A percentile compares a stretch with the other conserved stretches of the same genome.
These are phyloP conservation scores for Pao palembangensis DNA, from an alignment of 2,113 vertebrate genomes.

Conservation along the genomic window DNA sequence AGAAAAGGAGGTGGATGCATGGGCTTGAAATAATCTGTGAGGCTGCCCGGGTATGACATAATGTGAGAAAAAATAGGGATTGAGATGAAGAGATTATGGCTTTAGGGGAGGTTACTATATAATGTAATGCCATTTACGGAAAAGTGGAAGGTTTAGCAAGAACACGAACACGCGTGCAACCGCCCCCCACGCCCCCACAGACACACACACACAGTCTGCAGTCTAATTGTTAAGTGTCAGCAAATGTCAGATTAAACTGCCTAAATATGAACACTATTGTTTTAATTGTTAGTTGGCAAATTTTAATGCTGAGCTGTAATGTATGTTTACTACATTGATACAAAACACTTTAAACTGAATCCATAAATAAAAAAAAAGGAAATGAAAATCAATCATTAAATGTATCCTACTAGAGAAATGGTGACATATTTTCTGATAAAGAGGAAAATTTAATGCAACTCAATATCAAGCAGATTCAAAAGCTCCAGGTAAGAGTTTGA, in stretches of 20 bases:
- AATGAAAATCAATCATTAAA: not conserved
- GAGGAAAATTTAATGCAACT: not conserved
- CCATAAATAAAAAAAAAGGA: not conserved
- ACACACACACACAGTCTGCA: not conserved
- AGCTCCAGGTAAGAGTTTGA: too few species aligned
- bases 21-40: conserved; percentile 2
- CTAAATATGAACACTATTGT: too few species aligned
- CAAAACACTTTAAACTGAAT: too few species aligned
- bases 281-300: too few species aligned
- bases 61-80: conserved; percentile 33
- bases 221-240: not conserved
- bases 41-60: not conserved
- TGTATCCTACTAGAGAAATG: too few species aligned
- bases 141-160: conserved; percentile 1
- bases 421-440: not conserved
- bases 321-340: too few species aligned
- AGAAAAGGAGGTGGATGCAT: not conserved
- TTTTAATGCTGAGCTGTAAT: too few species aligned
- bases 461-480: too few species aligned
- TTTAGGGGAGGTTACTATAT: conserved; percentile 31
- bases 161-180: not conserved
- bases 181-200: not conserved
- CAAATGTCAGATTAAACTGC: too few species aligned
- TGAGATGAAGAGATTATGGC: conserved; percentile 58
- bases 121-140: conserved; percentile 33